phyloP scores from a whole-genome alignment of 2,888 invertebrate species.

The Conchocele bisecta region DNA sequence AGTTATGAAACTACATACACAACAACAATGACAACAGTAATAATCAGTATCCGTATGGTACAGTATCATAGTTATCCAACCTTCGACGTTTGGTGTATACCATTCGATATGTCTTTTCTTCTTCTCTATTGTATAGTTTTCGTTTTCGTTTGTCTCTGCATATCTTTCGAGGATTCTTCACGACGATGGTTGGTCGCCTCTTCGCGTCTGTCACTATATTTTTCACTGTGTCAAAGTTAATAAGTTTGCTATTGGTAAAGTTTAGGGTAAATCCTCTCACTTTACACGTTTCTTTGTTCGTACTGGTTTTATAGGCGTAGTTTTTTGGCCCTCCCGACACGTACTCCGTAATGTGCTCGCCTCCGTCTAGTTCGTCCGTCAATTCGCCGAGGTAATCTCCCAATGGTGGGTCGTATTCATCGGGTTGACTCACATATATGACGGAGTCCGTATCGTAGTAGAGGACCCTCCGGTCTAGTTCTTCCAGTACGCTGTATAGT shows the following conservation, averaged over 20 bases:
- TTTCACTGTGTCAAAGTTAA: constrained; percentile 37
- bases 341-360: constrained; percentile 65
- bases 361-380: constrained; percentile 54
- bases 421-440: constrained; percentile 64
- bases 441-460: constrained; percentile 79
- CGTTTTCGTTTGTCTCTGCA: constrained; percentile 19
- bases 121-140: constrained; percentile 25
- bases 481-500: constrained; percentile 36
- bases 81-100: constrained; percentile 53
- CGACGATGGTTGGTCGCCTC: neutral
- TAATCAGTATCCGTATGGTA: constrained; percentile 56
- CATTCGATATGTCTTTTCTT: constrained; percentile 37
- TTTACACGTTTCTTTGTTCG: constrained; percentile 31
- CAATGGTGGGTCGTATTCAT: constrained; percentile 12
- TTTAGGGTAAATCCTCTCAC: constrained; percentile 28
- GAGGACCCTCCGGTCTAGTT: constrained; percentile 19
- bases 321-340: constrained; percentile 33
- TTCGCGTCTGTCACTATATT: constrained; percentile 12
- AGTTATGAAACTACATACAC: no score
- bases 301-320: constrained; percentile 30
- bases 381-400: constrained; percentile 42
- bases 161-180: constrained; percentile 29
- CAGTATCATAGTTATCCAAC: constrained; percentile 43
- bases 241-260: constrained; percentile 21
- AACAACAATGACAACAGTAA: no score